Percentiles rank a stretch among this genome's conserved stretches.
Evolutionary conservation across 2,888 invertebrate species (phyloP).

Genomic region (Synanthedon andrenaeformis): DNA sequence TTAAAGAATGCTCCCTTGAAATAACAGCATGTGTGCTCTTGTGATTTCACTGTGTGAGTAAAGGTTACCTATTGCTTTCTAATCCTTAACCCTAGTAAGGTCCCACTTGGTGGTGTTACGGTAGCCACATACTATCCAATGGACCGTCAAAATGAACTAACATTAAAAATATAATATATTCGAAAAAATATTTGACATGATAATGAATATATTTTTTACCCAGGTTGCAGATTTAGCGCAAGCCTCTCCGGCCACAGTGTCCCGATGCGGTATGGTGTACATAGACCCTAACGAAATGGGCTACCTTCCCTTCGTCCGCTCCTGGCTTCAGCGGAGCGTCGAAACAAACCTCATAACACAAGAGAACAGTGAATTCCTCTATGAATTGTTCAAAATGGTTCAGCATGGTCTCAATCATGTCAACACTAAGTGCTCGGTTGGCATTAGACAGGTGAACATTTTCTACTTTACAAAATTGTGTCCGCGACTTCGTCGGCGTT

Average conservation of each 20-base stretch:
- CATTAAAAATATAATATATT: no score
- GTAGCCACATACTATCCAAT: no score
- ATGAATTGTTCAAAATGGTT: conserved; percentile 77
- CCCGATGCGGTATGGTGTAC: conserved; percentile 89
- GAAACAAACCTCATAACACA: conserved; percentile 58
- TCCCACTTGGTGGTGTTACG: no score
- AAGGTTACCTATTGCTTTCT: no score
- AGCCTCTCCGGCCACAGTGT: conserved; percentile 92
- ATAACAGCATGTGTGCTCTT: no score
- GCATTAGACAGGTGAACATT: conserved; percentile 78
- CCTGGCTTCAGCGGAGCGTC: conserved; percentile 76
- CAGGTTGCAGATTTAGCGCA: conserved; percentile 84
- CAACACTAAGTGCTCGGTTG: conserved; percentile 75
- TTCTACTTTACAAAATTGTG: not conserved
- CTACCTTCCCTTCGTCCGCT: conserved; percentile 83
- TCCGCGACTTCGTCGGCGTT: not conserved
- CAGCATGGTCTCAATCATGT: conserved; percentile 76
- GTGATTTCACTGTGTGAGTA: no score
- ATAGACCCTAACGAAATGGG: conserved; percentile 86
- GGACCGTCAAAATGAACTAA: no score
- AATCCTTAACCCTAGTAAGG: no score
- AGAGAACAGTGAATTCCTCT: conserved; percentile 74
- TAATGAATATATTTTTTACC: no score
- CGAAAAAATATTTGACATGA: no score
- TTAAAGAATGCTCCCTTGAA: no score